Evolutionary conservation across 2,113 vertebrate genomes (phyloP).

Genomic region (Rhabdomys dilectus): DNA sequence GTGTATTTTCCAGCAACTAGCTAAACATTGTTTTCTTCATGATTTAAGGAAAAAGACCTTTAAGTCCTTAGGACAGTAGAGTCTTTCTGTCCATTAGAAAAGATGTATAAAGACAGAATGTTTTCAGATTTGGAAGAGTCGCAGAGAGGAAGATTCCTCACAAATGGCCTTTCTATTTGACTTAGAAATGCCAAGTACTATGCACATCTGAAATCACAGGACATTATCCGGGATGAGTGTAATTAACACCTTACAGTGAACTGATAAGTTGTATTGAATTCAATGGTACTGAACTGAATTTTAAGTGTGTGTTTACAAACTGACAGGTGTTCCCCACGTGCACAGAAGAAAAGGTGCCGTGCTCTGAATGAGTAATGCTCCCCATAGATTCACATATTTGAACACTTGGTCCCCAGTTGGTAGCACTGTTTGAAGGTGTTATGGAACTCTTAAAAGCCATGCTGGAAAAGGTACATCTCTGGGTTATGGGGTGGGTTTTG

Average conservation of each 20-base stretch:
- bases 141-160: background rate
- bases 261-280: conserved; percentile 8
- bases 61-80: background rate
- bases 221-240: conserved; percentile 57
- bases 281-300: background rate
- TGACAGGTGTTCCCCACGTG: background rate
- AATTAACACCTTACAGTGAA: conserved; percentile 37
- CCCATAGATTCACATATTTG: background rate
- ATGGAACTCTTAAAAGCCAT: background rate
- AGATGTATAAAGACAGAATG: background rate
- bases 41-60: conserved; percentile 67
- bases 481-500: background rate
- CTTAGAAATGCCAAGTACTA: background rate
- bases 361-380: background rate
- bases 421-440: background rate
- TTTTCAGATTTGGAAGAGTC: conserved; percentile 11
- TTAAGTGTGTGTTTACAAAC: background rate
- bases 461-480: background rate
- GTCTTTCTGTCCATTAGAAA: conserved; percentile 46
- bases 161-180: background rate
- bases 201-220: conserved; percentile 14
- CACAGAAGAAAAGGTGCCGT: background rate
- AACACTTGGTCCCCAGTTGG: background rate
- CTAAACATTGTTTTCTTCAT: conserved; percentile 73
- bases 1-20: conserved; percentile 74